Conservation (phyloP, 2,113 vertebrate genomes). For the Bothrops jararaca region DNA sequence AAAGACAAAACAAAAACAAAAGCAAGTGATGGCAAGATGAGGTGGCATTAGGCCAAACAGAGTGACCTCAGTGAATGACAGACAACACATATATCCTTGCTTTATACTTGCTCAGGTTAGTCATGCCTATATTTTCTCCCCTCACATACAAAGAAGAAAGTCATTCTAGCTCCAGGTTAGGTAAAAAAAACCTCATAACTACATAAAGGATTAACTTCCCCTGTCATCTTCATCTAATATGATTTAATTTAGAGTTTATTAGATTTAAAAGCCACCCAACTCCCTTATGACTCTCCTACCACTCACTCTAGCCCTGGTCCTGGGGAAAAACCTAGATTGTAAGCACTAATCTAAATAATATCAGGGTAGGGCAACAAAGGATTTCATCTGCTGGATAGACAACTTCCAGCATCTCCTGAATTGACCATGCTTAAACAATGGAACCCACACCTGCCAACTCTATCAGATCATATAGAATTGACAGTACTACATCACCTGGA, state of each 20-base stretch:
- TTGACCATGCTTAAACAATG: not conserved
- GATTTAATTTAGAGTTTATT: not conserved
- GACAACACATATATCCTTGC: slow-evolving; percentile 38
- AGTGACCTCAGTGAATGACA: slow-evolving; percentile 40
- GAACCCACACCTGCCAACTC: not conserved
- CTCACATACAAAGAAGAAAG: slow-evolving; percentile 12
- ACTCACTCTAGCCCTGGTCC: not conserved
- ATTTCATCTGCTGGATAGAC: not conserved
- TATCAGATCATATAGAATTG: not conserved
- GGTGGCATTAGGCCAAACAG: slow-evolving; percentile 52
- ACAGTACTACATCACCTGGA: not conserved
- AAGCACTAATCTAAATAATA: not conserved
- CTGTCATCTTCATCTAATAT: not conserved
- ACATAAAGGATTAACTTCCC: not conserved
- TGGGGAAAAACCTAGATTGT: not conserved
- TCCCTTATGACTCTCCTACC: not conserved
- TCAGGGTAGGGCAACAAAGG: not conserved
- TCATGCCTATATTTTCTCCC: not conserved
- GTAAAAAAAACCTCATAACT: not conserved
- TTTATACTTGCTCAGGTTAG: slow-evolving; percentile 24
- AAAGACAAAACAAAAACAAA: slow-evolving; percentile 44
- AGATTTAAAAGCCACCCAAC: not conserved
- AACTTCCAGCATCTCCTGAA: not conserved
- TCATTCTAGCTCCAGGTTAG: not conserved
- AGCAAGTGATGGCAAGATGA: slow-evolving; percentile 55